Evolutionary conservation across 1,140 invertebrate species (phyloP).

Genomic region (Leptoteleia sp.): DNA sequence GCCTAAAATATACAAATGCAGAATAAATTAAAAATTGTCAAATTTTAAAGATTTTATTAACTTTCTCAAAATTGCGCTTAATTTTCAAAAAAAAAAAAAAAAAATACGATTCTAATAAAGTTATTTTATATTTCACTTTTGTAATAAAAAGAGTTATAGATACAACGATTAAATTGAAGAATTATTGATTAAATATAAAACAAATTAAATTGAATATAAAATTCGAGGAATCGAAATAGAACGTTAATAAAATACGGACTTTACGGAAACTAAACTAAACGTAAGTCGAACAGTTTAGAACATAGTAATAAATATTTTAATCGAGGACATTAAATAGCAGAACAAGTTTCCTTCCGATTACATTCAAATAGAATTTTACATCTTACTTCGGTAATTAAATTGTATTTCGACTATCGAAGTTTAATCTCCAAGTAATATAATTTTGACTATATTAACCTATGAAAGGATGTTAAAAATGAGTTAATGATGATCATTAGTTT

Average conservation of each 20-base stretch:
- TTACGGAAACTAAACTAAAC: conserved; percentile 2
- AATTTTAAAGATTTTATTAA: no score
- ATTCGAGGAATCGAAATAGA: conserved; percentile 5
- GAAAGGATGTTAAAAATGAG: no score
- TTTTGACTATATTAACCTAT: no score
- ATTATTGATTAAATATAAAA: not conserved
- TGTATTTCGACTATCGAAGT: conserved; percentile 2
- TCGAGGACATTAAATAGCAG: conserved; percentile 21
- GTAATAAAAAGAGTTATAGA: no score
- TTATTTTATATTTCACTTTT: no score
- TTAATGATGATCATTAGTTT: no score
- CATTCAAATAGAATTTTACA: conserved; percentile 32
- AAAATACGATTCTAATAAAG: no score
- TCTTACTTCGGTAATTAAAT: conserved; percentile 26
- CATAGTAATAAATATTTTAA: conserved; percentile 34
- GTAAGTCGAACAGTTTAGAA: conserved; percentile 5
- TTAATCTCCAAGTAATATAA: no score
- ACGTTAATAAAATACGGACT: conserved; percentile 12
- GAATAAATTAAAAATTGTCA: no score
- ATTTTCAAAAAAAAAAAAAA: no score
- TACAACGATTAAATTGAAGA: conserved; percentile 5
- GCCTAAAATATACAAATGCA: no score
- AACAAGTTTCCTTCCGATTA: conserved; percentile 24
- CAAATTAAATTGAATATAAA: conserved; percentile 3
- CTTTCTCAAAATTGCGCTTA: no score